Evolutionary conservation across 2,797 vertebrate genomes (phyloP), one percentile per base, ranked within the genome.

Genomic region (Ctenochaetus hawaiiensis): DNA sequence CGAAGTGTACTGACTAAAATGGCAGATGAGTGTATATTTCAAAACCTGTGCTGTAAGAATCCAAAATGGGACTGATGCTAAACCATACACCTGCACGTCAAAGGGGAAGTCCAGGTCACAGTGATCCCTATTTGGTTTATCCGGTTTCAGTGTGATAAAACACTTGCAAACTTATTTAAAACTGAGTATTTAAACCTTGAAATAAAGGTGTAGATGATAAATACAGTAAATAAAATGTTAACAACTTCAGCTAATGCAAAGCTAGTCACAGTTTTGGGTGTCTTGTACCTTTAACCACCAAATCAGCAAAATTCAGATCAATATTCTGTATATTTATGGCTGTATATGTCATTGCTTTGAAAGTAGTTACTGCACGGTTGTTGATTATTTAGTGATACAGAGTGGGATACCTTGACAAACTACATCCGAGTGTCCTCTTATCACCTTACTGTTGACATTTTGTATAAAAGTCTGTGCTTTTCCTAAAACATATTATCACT

Each of bases 381-480:
- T 65, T 63, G 45, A 59, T 26, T 58, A 13, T 26, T 1, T 37
- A 13, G 10, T 62, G 2, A 57, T 44, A 20, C 11, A 79, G 13
- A 37, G 60, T 14, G 76, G 85, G 78, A 82, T 83, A 87, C 74
- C 83, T 84, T 86, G 85, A 89, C 80, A 73, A 47, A 53, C 14
- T 20, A 10, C 11, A n/a, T 47, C 45, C n/a, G 11, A 48, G 12
- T 18, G 17, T 53, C 14, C 30, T 52, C 26, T 43, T 48, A 51
- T 49, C 30, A 12, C 1, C 5, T n/a, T 18, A 17, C 10, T 4
- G 52, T 57, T 64, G 14, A 6, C 34, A 34, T 65, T 54, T 63
- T 34, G 23, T 53, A 22, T 67, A 22, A 53, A 72, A 43, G 49
- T 20, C 56, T 51, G 8, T n/a, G 2, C 67, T 26, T 43, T 34